Evolutionary conservation across 2,888 invertebrate genomes (phyloP).

Genomic region (Apamea monoglypha): DNA sequence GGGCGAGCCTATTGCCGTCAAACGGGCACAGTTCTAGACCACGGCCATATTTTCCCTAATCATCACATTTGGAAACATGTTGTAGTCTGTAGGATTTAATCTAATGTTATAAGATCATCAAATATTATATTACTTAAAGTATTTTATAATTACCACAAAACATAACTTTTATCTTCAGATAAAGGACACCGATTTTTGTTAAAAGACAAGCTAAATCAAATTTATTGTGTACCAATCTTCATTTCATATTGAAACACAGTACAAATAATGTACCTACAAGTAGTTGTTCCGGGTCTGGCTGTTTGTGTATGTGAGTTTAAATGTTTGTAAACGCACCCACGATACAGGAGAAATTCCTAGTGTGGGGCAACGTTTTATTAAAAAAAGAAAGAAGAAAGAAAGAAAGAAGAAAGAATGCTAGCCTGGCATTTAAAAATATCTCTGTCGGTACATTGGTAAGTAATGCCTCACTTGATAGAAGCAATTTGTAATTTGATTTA

Average conservation of each 20-base stretch:
- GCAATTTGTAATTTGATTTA: conserved; percentile 9
- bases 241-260: background rate
- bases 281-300: no score
- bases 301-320: no score
- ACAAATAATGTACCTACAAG: no score
- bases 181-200: no score
- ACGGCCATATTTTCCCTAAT: background rate
- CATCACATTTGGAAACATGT: background rate
- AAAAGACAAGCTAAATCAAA: background rate
- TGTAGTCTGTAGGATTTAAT: background rate
- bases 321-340: no score
- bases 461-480: background rate
- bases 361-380: no score
- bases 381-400: no score
- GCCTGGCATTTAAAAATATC: background rate
- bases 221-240: background rate
- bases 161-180: background rate
- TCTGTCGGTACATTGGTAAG: background rate
- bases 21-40: background rate
- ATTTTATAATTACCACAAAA: background rate
- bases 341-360: no score
- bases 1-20: background rate
- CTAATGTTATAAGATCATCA: no score
- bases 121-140: background rate
- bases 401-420: no score